phyloP scores from a whole-genome alignment of 1,140 invertebrate genomes.

The Leucophenga varia region DNA sequence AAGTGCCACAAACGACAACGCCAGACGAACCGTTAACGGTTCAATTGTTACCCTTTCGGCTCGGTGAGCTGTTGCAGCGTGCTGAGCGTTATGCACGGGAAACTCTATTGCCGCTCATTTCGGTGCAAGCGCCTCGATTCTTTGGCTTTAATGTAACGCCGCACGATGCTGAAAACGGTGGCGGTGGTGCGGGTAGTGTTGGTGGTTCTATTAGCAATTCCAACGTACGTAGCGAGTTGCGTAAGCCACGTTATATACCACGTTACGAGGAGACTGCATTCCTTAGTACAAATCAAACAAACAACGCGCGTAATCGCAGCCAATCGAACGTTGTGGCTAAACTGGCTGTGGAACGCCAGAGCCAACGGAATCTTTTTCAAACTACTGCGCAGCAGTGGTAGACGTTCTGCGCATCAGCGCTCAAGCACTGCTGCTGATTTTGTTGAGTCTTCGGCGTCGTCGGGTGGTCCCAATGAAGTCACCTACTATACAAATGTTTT shows the following conservation, averaged over 20 bases:
- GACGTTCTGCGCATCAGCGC: not conserved
- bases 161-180: constrained; percentile 17
- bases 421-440: not conserved
- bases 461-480: constrained; percentile 27
- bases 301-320: not conserved
- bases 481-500: constrained; percentile 46
- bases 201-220: not conserved
- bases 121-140: constrained; percentile 72
- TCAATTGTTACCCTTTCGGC: constrained; percentile 73
- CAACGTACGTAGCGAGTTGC: constrained; percentile 11
- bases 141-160: constrained; percentile 59
- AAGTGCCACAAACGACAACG: constrained; percentile 9
- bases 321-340: constrained; percentile 11
- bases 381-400: constrained; percentile 20
- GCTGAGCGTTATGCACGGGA: constrained; percentile 78
- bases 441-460: not conserved
- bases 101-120: constrained; percentile 72
- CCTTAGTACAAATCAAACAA: constrained; percentile 24
- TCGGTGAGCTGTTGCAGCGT: constrained; percentile 75
- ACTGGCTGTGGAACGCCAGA: constrained; percentile 13
- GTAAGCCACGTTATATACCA: constrained; percentile 54
- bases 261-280: constrained; percentile 46
- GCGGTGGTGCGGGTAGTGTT: not conserved
- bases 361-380: constrained; percentile 43
- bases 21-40: constrained; percentile 63